Evolutionary conservation across 2,888 invertebrate species (phyloP).

Genomic region (Carabus problematicus): DNA sequence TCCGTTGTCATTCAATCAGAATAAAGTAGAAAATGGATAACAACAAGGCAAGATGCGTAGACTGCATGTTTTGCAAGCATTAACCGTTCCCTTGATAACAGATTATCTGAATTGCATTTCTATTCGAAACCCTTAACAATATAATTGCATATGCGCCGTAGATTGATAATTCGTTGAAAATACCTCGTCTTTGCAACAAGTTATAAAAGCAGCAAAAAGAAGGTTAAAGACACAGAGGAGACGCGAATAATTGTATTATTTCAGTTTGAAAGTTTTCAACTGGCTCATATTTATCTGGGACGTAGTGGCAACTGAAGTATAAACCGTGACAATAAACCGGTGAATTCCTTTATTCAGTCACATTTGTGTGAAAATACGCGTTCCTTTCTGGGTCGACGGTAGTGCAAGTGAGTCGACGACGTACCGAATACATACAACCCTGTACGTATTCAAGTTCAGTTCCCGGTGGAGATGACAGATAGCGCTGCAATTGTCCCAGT

Average conservation of each 20-base stretch:
- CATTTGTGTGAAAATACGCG: slow-evolving; percentile 11
- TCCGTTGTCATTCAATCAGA: slow-evolving; percentile 15
- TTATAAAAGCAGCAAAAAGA: not conserved
- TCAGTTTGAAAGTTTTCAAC: slow-evolving; percentile 22
- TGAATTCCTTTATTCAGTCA: slow-evolving; percentile 12
- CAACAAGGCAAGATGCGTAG: too few species aligned
- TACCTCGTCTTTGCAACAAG: too few species aligned
- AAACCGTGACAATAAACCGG: slow-evolving; percentile 23
- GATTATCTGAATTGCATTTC: too few species aligned
- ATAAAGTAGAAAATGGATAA: slow-evolving; percentile 1
- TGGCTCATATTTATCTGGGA: not conserved
- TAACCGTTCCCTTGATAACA: too few species aligned
- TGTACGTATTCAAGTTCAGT: slow-evolving; percentile 12
- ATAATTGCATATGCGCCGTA: too few species aligned
- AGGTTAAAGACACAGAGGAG: not conserved
- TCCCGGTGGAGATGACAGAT: slow-evolving; percentile 16
- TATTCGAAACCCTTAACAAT: too few species aligned
- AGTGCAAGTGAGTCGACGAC: not conserved
- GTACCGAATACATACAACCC: not conserved
- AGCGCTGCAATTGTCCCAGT: slow-evolving; percentile 14
- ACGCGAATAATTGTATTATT: slow-evolving; percentile 30
- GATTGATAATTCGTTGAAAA: too few species aligned
- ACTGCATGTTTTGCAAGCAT: too few species aligned
- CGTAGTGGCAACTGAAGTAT: slow-evolving; percentile 3
- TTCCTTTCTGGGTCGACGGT: not conserved